Base-by-base conservation (phyloP, 2,797 vertebrate genomes). In the Schizopygopsis pylzovi region DNA sequence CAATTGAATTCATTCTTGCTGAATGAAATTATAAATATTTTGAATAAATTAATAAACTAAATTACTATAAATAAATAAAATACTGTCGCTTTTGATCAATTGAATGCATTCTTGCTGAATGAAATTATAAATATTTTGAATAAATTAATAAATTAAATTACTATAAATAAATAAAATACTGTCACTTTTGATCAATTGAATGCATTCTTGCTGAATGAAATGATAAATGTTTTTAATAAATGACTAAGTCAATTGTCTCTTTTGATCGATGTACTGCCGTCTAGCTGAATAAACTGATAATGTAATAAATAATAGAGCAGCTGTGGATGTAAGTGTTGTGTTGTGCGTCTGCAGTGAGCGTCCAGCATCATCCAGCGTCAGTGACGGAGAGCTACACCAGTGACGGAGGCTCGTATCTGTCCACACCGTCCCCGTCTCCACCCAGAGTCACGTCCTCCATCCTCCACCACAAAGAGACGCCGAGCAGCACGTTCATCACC, bases 401-500 rank as follows among this genome's bases (percentile, higher is more conserved):
- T 7, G 84, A 93, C 20, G 79, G 78, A 72, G 84, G 79, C 65
- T 63, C 82, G 11, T 93, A 11, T 89, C 94, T 25, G 95, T 93
- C 91, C 1, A 43, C 89, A 37, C 86, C 90, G 8, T 89, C 89
- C 5, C 87, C 91, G 15, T 92, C 93, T 65, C 67, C 82, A 67
- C 80, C 82, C 54, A 73, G 18, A 73, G 22, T 20, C 76, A 33
- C 82, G 4, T 54, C 82, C 63, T 81, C 85, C 41, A 28, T 85
- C 0, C 90, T 94, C 37, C 95, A 94, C 71, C 91, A 93, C 87
- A 95, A 93, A 81, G 94, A 94, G 47, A 80, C 90, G 1, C 92
- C 92, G 70, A 91, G 90, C 87, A 93, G 91, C 86, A 94, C 92
- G 67, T 96, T 94, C 89, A 95, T 95, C 91, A 95, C 95, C 76